phyloP scores from a whole-genome alignment of 2,797 vertebrate genomes.

The Sorex maritimensis region DNA sequence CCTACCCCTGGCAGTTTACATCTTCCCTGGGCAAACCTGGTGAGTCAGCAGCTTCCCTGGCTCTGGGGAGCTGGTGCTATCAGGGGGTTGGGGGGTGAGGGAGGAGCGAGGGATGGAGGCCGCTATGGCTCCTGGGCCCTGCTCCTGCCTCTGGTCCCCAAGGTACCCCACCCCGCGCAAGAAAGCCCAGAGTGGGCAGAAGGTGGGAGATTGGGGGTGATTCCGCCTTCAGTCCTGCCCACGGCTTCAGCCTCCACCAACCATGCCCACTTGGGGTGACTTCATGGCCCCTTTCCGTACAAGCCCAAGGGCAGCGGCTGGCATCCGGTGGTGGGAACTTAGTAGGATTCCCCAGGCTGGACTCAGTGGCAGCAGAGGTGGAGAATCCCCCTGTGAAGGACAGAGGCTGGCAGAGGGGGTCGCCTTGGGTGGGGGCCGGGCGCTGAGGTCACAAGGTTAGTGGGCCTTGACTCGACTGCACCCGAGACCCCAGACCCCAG shows the following conservation, averaged over 20 bases:
- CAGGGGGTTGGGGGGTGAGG: no score
- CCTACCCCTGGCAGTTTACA: background rate
- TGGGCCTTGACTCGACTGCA: background rate
- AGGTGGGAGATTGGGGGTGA: background rate
- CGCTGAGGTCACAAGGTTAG: background rate
- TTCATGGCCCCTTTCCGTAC: background rate
- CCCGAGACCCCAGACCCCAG: background rate
- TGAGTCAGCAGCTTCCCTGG: no score
- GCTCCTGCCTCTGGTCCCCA: rapidly evolving
- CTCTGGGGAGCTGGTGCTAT: no score
- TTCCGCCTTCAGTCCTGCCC: background rate
- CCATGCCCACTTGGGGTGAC: background rate
- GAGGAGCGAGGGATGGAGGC: no score
- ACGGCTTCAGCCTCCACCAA: background rate
- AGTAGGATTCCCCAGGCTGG: background rate
- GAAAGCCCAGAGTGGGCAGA: background rate
- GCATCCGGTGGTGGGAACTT: background rate
- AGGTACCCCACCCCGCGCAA: background rate
- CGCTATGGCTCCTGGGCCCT: no score
- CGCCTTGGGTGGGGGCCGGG: background rate
- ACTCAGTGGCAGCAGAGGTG: background rate
- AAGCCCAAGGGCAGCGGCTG: background rate
- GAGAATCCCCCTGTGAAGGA: background rate
- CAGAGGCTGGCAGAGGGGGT: background rate
- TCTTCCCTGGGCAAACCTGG: background rate